Conservation (phyloP, 1,140 invertebrate genomes). For the Drosophila nebulosa region DNA sequence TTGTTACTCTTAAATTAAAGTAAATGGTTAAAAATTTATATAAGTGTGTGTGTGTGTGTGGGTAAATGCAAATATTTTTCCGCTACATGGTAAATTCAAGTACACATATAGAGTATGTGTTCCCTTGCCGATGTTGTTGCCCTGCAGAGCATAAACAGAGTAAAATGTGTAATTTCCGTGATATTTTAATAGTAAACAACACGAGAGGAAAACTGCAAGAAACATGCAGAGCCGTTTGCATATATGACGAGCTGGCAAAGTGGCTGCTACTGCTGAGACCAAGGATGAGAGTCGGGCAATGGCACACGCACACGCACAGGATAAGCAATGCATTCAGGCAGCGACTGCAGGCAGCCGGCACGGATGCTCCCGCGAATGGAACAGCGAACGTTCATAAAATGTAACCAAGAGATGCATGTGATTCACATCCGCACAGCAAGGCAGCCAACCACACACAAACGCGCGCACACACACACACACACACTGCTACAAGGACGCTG, state of each 20-base stretch:
- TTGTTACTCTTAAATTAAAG: slow-evolving; percentile 69
- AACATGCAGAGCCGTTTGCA: slow-evolving; percentile 56
- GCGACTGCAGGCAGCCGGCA: slow-evolving; percentile 28
- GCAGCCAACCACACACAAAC: slow-evolving; percentile 13
- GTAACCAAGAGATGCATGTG: slow-evolving; percentile 78
- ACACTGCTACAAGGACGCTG: slow-evolving; percentile 20
- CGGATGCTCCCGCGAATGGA: slow-evolving; percentile 61
- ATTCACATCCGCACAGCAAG: slow-evolving; percentile 62
- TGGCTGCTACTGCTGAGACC: slow-evolving; percentile 34
- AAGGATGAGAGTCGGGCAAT: background rate
- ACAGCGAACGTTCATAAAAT: slow-evolving; percentile 69
- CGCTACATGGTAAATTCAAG: slow-evolving; percentile 13
- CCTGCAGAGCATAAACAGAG: slow-evolving; percentile 70
- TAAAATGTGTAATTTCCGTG: slow-evolving; percentile 80
- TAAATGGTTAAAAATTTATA: slow-evolving; percentile 8
- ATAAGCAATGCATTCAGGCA: slow-evolving; percentile 37
- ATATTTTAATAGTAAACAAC: slow-evolving; percentile 79
- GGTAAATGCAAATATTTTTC: slow-evolving; percentile 53
- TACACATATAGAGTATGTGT: background rate
- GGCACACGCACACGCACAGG: slow-evolving; percentile 72
- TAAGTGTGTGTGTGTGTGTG: slow-evolving; percentile 10
- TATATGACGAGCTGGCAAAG: slow-evolving; percentile 61
- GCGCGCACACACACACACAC: slow-evolving; percentile 19
- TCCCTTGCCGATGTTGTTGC: slow-evolving; percentile 21
- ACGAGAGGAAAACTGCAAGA: slow-evolving; percentile 61